Conservation (phyloP, 2,113 vertebrate genomes). For the Tretioscincus oriximinensis region DNA sequence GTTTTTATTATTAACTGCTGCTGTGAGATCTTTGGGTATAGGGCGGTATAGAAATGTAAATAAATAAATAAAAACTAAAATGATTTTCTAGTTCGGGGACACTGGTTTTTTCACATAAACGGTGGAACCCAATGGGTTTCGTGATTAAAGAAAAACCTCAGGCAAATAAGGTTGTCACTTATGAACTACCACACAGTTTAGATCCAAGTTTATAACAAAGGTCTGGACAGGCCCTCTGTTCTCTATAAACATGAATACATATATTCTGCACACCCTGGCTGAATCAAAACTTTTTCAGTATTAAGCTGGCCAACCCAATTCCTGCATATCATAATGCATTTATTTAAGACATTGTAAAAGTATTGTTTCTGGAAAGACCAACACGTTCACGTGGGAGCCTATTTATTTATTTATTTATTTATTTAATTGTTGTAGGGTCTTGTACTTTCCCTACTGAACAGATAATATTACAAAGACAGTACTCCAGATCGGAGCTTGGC, state of each 20-base stretch:
- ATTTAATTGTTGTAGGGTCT: too few species aligned
- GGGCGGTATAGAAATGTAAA: too few species aligned
- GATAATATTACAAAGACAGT: neutral
- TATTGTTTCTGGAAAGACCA: neutral
- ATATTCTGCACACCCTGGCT: neutral
- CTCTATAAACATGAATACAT: too few species aligned
- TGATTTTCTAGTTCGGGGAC: neutral
- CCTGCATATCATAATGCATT: neutral
- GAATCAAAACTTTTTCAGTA: neutral
- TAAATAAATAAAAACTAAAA: neutral
- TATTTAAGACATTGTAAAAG: neutral
- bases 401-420: constrained; percentile 16
- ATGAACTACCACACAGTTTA: neutral
- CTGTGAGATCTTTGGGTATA: too few species aligned
- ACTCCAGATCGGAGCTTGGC: too few species aligned
- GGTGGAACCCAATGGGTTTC: neutral
- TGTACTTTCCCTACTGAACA: neutral
- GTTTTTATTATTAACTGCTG: too few species aligned
- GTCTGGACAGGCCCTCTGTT: too few species aligned
- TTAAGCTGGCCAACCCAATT: neutral
- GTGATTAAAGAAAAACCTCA: too few species aligned
- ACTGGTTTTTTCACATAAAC: neutral
- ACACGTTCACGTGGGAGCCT: neutral
- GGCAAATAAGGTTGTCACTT: neutral
- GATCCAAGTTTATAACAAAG: neutral